Base-by-base conservation (phyloP, 1,140 invertebrate species). In the Heliconius hewitsoni region DNA sequence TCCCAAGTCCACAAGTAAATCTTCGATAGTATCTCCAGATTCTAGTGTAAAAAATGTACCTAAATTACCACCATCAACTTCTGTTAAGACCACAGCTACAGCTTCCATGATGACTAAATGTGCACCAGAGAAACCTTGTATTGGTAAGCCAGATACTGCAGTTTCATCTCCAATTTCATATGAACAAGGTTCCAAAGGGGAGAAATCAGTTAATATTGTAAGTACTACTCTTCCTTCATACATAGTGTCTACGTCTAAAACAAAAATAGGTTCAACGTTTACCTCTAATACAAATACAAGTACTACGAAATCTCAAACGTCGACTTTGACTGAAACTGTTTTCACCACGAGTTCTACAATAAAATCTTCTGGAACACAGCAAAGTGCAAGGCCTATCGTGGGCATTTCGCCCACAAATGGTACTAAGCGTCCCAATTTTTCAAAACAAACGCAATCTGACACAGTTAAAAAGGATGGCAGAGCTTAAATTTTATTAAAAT, bases 391-490 rank as follows among this genome's bases (percentile, higher is more conserved):
- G 39, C 57, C 76, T 27, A 42, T 16, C 27, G 30, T 77, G 75
- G 39, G 70, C 71, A 76, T 66, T 8, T 46, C 81, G 39, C 74
- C 76, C 52, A 23, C 74, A 79, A 82, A 57, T 72, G 71, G 72
- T 71, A 79, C 74, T 30, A 83, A 79, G 11, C 80, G 73, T 39
- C 55, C 70, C 37, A 70, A 57, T 37, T 55, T 73, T 73, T 71
- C 74, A 16, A 73, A 81, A 79, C 75, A 78, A 85, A 81, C 74
- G 73, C 85, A 80, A 83, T 71, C 76, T 82, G 81, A 82, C 19
- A 79, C 81, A 42, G 18, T 80, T 70, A 84, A 78, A 76, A 87
- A 86, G 81, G 83, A 84, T 76, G 82, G 77, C 78, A 91, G 86
- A 85, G 81, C 82, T 87, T 87, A 90, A 83, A 75, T 27, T n/a